phyloP scores from a whole-genome alignment of 2,113 vertebrate species.

The Gymnorhina tibicen region DNA sequence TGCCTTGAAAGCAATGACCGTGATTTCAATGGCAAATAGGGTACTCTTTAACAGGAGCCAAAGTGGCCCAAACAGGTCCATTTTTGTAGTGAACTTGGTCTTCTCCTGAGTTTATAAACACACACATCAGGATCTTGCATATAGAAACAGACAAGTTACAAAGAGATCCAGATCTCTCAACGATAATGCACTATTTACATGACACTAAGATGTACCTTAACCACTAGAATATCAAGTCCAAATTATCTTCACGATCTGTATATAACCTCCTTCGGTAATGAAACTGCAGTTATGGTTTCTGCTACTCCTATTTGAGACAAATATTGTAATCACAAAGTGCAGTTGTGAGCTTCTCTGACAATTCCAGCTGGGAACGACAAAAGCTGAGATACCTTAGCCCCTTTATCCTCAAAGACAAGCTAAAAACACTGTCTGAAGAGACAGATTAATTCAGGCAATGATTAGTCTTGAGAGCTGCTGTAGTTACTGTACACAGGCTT shows the following conservation, averaged over 20 bases:
- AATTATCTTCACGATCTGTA: not conserved
- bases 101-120: not conserved
- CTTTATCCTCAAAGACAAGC: not conserved
- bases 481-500: not conserved
- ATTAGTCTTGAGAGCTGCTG: not conserved
- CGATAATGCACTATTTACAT: not conserved
- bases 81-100: not conserved
- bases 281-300: not conserved
- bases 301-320: not conserved
- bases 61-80: not conserved
- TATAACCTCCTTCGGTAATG: not conserved
- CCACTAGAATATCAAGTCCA: not conserved
- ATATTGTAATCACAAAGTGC: not conserved
- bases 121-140: not conserved
- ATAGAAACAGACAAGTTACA: not conserved
- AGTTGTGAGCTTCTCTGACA: not conserved
- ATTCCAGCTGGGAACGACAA: not conserved
- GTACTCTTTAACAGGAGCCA: not conserved
- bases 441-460: not conserved
- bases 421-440: not conserved
- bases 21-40: not conserved
- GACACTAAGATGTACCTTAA: not conserved
- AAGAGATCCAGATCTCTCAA: not conserved
- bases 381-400: not conserved
- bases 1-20: not conserved